Base-by-base conservation (phyloP, 2,113 vertebrate genomes). In the Stegostoma tigrinum region DNA sequence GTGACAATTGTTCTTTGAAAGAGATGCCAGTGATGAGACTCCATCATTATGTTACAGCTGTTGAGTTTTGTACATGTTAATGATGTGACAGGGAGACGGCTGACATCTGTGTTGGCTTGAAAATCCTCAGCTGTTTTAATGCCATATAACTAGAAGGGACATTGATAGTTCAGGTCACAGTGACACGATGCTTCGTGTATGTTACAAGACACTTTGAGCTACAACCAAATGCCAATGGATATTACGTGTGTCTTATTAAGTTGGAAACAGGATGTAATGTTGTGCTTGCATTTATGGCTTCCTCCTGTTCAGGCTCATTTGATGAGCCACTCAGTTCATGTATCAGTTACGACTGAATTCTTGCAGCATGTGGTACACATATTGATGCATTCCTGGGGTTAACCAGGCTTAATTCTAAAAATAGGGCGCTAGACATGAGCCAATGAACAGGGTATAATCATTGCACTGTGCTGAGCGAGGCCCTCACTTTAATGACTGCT, bases 401-500 rank as follows among this genome's bases (percentile, higher is more conserved):
- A 72, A 52, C 24, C 24, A 52, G 94, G 23, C 68, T 45, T 27
- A 45, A 48, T 45, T 95, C 68, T 70, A 95, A 95, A 95, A 72
- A 95, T 95, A 95, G 89, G 34, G 2, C 34, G 23, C 61, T 38
- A 93, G 2, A 38, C 61, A 48, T 48, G 66, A 67, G 23, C 12
- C 94, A 72, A 42, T 95, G 67, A 48, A n/a, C 93, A 95, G 93
- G 68, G 42, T 95, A 72, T 95, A 72, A 95, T 95, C 94, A 95
- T 27, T 72, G 66, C 42, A 75, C 2, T 48, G 45, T 15, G 27
- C 30, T 95, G 67, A 45, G 67, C 19, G 68, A 30, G 94, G 0
- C 45, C 94, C 68, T 38, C 94, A 72, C 67, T 52, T 52, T 95
- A 95, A 95, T 95, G 45, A 95, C 68, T 48, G 94, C 38, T 70